Base-by-base conservation (phyloP, 2,888 invertebrate genomes). In the Tetragnatha montana region DNA sequence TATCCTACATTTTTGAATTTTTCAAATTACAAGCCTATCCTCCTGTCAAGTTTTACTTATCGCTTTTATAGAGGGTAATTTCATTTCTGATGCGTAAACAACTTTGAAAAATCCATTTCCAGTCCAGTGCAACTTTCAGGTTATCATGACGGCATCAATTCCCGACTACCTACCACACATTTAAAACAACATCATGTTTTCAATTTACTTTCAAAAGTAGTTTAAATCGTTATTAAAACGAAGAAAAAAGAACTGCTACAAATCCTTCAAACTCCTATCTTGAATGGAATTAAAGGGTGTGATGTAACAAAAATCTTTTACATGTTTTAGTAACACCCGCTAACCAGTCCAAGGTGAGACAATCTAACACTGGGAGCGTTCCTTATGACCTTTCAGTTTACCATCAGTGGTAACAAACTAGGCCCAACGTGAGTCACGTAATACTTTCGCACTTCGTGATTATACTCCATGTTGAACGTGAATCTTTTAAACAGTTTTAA, bases 351-450 rank as follows among this genome's bases (percentile, higher is more conserved):
- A 73, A 82, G 73, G 82, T 74, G 74, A 84, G 69, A 49, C n/a
- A 49, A 21, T 22, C 21, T 73, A 85, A 73, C 51, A 51, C n/a
- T 85, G 51, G 50, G 8, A 68, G 73, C 79, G 88, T 88, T 60
- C 88, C 88, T 79, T 17, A 51, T 88, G 81, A 88, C 88, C 88
- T 73, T 82, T 82, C 35, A 51, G 73, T 82, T 82, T 74, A 74
- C 73, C 51, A 73, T 51, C 82, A 70, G 21, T 21, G 68, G 60
- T 78, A 83, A 83, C 80, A 70, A 86, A 80, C 78, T 78, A 60
- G 86, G 80, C 80, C 71, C 50, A 60, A 47, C 88, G 88, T 88
- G 88, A 88, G 83, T 88, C 88, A 83, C 88, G 88, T 17, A n/a
- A 60, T 10, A 17, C 71, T 74, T 22, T 21, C 17, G 0, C 7